Base-by-base conservation (phyloP, 37 sponge, comb jelly and placozoan species). In the Geodia barretti region DNA sequence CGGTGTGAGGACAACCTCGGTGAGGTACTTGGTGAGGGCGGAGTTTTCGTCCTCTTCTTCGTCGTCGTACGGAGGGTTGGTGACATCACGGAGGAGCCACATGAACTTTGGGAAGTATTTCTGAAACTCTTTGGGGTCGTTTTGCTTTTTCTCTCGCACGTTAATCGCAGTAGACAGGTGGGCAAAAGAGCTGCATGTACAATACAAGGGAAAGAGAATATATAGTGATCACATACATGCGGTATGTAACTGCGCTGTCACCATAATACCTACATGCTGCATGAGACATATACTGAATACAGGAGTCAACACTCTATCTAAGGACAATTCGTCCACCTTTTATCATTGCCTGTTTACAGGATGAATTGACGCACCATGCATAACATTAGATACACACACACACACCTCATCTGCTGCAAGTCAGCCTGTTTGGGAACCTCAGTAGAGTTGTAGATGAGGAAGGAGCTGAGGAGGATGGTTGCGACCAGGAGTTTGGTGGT, bases 381-480 rank as follows among this genome's bases (percentile, higher is more conserved):
- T n/a, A n/a, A n/a, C n/a, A n/a, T n/a, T n/a, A n/a, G n/a, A n/a
- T n/a, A n/a, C 60, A 65, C 39, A 24, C 8, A 37, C 1, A 77
- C 60, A 0, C 66, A 83, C 83, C 68, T 64, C 83, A 83, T 83
- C 39, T n/a, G 37, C 24, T 74, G 11, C 23, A 83, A 43, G 26
- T 83, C 83, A 30, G 32, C 19, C 14, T 67, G 26, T 1, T 37
- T 72, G 21, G 75, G 75, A 0, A 74, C 75, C 36, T 40, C 54
- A 30, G 2, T 61, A 20, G 83, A 75, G 68, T 83, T 83, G 75
- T 83, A 83, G 19, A 83, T 64, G 3, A 83, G 59, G 26, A 33
- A 64, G 26, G 83, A 83, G 60, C 83, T 83, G 35, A 80, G 38
- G 1, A 80, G 81, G 14, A 37, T 37, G 1, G 72, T 59, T 14